Evolutionary conservation across 92 coral and sea anemone species (phyloP).

Genomic region (Siderastrea radians): DNA sequence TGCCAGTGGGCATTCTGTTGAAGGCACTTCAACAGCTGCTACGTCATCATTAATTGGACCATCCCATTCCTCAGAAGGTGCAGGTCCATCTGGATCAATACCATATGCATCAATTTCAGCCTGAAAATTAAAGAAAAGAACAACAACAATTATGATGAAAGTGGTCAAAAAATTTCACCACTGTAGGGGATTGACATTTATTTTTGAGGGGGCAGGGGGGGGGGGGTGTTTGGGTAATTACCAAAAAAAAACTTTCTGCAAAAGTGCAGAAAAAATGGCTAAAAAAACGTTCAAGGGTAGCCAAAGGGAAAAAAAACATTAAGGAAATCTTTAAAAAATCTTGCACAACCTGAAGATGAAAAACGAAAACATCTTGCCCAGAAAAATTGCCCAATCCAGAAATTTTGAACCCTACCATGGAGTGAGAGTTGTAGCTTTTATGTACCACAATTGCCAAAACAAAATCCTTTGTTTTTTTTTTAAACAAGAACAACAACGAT

Average conservation of each 20-base stretch:
- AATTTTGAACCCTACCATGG: background rate
- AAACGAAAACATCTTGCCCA: too few species aligned
- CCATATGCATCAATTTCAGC: slow-evolving; percentile 37
- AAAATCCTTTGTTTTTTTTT: too few species aligned
- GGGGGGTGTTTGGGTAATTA: too few species aligned
- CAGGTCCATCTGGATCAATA: slow-evolving; percentile 53
- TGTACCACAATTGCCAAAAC: background rate
- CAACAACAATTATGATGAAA: slow-evolving; percentile 5
- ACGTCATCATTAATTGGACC: slow-evolving; percentile 42
- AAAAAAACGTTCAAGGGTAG: too few species aligned
- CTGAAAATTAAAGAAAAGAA: slow-evolving; percentile 19
- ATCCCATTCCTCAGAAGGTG: slow-evolving; percentile 48
- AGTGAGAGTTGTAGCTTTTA: slow-evolving; percentile 8
- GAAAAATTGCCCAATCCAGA: too few species aligned
- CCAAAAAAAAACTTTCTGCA: too few species aligned
- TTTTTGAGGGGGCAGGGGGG: too few species aligned
- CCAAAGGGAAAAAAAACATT: too few species aligned
- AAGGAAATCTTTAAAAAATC: too few species aligned
- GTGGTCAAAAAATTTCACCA: background rate
- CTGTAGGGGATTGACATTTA: too few species aligned
- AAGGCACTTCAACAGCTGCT: slow-evolving; percentile 34
- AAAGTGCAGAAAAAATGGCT: too few species aligned
- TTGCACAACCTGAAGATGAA: too few species aligned
- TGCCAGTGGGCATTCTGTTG: slow-evolving; percentile 15
- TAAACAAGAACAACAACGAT: slow-evolving; percentile 5